Conservation (phyloP, 2,113 vertebrate genomes). For the Nicator chloris region DNA sequence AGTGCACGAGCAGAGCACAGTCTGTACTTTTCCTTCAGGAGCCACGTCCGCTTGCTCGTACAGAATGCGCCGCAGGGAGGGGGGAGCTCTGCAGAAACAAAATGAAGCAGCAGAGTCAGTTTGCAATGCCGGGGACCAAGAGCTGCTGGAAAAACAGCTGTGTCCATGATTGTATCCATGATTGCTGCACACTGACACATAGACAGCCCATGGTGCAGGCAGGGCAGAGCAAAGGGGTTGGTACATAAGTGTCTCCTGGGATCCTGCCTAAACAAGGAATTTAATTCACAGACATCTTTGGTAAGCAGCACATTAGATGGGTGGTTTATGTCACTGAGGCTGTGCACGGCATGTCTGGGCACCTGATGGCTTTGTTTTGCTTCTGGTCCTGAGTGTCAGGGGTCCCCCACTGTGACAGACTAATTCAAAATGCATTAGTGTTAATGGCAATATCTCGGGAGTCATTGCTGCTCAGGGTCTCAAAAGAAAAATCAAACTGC, state of each 20-base stretch:
- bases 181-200: fast-evolving
- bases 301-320: not conserved
- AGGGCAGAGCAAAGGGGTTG: not conserved
- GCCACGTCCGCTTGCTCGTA: not conserved
- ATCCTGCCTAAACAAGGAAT: not conserved
- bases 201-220: not conserved
- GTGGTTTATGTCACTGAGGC: not conserved
- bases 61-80: not conserved
- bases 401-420: not conserved
- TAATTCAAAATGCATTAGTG: slow-evolving; percentile 5
- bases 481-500: not conserved
- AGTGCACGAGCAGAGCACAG: slow-evolving; percentile 33
- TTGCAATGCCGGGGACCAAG: fast-evolving
- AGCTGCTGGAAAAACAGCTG: not conserved
- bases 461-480: not conserved
- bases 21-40: slow-evolving; percentile 61
- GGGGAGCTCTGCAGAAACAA: slow-evolving; percentile 3
- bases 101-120: not conserved
- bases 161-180: not conserved
- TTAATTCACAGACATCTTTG: not conserved
- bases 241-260: not conserved
- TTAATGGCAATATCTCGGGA: not conserved
- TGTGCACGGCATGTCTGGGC: not conserved
- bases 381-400: not conserved
- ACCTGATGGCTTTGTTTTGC: not conserved